Evolutionary conservation across 2,113 vertebrate genomes (phyloP), one percentile per base, ranked within the genome.

Genomic region (Tychaedon coryphoeus): DNA sequence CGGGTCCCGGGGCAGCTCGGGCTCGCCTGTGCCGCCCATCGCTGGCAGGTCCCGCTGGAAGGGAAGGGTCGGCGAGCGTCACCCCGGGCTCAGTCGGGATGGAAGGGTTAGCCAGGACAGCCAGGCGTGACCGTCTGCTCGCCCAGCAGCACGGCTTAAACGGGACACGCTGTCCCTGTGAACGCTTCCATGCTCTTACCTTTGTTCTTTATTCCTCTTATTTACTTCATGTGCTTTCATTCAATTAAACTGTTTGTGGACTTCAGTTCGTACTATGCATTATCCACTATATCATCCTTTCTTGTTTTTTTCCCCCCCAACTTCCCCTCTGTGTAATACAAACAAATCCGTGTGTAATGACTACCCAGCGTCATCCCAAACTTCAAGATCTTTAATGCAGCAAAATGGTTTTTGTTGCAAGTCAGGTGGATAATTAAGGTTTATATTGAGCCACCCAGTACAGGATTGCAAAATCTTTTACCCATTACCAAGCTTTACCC

Each of bases 31-130:
- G 26, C 3, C 8, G 54, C 29, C 47, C 11, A 1, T 18, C 3
- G 3, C 53, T 8, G 6, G 8, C 20, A 3, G 4, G 2, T 0
- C 2, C 3, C 8, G 19, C 24, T 1, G 26, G 57, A 50, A 9
- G 25, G 25, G 57, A 6, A 13, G 28, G 53, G 8, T 24, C 12
- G 25, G 34, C 33, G 19, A 8, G 56, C 14, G 50, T 34, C 57
- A 25, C 9, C 74, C 80, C 14, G 33, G 9, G 5, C 48, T 23
- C 34, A 8, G 0, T 1, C 65, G 1, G 26, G 4, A 4, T 0
- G 1, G 6, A 42, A 7, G 22, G 6, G 22, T 34, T 14, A 2
- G 26, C 23, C 0, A 18, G 38, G 3, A 4, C 5, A 2, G 3
- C 17, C 67, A 8, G 45, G 43, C 43, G 12, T 51, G 50, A 28